phyloP scores from a whole-genome alignment of 2,797 vertebrate genomes.

The Sebastes steindachneri region DNA sequence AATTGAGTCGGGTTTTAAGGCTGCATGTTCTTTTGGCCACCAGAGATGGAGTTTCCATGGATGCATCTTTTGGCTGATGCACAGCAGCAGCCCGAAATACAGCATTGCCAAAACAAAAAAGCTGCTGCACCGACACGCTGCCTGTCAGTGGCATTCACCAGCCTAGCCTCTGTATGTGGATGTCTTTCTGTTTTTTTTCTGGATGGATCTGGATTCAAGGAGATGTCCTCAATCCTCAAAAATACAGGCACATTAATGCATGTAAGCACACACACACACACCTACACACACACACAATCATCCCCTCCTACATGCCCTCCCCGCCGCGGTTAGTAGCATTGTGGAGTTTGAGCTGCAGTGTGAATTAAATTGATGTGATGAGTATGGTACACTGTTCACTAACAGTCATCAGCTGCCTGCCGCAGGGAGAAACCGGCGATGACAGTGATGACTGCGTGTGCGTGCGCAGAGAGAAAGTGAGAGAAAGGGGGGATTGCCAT shows the following conservation, averaged over 20 bases:
- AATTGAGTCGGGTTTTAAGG: neutral
- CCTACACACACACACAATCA: slow-evolving; percentile 6
- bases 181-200: slow-evolving; percentile 7
- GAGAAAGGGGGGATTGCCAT: slow-evolving; percentile 6
- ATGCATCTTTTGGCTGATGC: slow-evolving; percentile 41
- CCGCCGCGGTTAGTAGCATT: slow-evolving; percentile 41
- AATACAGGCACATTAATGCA: slow-evolving; percentile 52
- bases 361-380: slow-evolving; percentile 57
- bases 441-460: slow-evolving; percentile 30
- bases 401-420: slow-evolving; percentile 48
- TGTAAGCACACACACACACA: slow-evolving; percentile 15
- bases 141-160: slow-evolving; percentile 49
- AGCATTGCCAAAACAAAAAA: slow-evolving; percentile 44
- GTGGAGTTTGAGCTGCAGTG: slow-evolving; percentile 53
- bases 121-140: slow-evolving; percentile 22
- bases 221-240: slow-evolving; percentile 64
- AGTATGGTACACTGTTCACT: slow-evolving; percentile 56
- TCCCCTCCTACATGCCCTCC: slow-evolving; percentile 39
- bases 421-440: slow-evolving; percentile 19
- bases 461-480: slow-evolving; percentile 2
- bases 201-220: slow-evolving; percentile 46
- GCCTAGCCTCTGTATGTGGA: slow-evolving; percentile 19
- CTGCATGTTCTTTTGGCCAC: slow-evolving; percentile 11
- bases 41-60: slow-evolving; percentile 43
- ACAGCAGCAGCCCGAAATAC: slow-evolving; percentile 49